Evolutionary conservation across 2,113 vertebrate genomes (phyloP).

Genomic region (Castor canadensis): DNA sequence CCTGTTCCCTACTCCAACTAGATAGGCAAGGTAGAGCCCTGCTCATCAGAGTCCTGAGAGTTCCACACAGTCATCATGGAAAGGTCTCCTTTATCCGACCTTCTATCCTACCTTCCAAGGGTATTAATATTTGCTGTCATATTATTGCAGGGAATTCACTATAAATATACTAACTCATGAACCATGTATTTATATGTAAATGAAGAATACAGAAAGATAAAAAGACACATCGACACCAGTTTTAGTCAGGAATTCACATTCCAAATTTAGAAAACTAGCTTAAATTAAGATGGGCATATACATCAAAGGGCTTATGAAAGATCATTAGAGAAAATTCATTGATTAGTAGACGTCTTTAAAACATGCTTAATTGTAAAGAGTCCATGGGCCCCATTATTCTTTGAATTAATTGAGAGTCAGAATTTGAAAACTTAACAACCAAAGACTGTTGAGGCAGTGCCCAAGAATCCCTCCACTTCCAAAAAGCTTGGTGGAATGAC

Average conservation of each 20-base stretch:
- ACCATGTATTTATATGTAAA: not conserved
- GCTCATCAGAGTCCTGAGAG: not conserved
- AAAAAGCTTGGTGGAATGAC: not conserved
- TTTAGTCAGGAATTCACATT: not conserved
- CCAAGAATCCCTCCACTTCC: not conserved
- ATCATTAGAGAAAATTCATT: not conserved
- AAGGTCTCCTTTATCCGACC: too few species aligned
- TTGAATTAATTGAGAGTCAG: not conserved
- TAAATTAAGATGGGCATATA: not conserved
- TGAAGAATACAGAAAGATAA: not conserved
- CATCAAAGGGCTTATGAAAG: not conserved
- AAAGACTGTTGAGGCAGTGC: not conserved
- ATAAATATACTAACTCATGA: not conserved
- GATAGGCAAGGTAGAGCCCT: not conserved
- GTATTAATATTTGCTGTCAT: not conserved
- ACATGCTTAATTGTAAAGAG: not conserved
- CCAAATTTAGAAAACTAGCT: not conserved
- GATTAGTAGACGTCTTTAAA: not conserved
- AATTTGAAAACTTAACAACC: not conserved
- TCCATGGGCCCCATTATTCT: not conserved
- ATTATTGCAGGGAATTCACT: not conserved
- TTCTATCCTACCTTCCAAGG: too few species aligned
- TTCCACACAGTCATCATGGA: not conserved
- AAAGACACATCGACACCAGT: not conserved
- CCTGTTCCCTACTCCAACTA: not conserved